Evolutionary conservation across 2,888 invertebrate genomes (phyloP).

Genomic region (Aphidius colemani): DNA sequence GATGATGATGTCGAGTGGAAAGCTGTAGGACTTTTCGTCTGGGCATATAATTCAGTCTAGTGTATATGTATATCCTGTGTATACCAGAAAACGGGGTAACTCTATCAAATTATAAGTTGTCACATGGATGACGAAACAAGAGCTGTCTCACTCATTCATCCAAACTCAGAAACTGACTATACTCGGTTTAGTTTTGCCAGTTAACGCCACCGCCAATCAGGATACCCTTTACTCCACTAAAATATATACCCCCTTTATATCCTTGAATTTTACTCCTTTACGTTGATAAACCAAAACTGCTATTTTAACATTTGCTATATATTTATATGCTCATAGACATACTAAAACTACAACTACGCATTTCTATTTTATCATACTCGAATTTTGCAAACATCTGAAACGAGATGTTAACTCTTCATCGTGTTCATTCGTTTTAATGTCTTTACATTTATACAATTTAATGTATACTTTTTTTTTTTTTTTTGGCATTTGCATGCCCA

Average conservation of each 20-base stretch:
- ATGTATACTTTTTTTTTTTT: neutral
- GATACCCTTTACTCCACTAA: slow-evolving; percentile 25
- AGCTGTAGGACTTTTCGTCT: slow-evolving; percentile 1
- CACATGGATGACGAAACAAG: slow-evolving; percentile 50
- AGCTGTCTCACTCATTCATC: slow-evolving; percentile 33
- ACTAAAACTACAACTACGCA: too few species aligned
- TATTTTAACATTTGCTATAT: neutral
- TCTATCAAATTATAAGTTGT: slow-evolving; percentile 55
- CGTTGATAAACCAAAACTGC: neutral
- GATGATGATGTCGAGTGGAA: slow-evolving; percentile 17
- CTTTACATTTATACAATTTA: neutral
- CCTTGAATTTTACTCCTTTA: slow-evolving; percentile 3
- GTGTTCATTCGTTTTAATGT: neutral
- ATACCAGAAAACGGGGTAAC: slow-evolving; percentile 30
- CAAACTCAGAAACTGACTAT: too few species aligned
- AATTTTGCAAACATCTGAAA: too few species aligned
- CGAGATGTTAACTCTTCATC: too few species aligned
- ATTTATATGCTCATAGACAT: too few species aligned
- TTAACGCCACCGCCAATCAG: slow-evolving; percentile 50
- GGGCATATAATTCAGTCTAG: too few species aligned
- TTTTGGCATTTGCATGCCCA: neutral
- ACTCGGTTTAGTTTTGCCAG: slow-evolving; percentile 45
- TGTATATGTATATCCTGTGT: neutral
- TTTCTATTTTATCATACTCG: too few species aligned
- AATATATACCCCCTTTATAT: neutral